phyloP scores from a whole-genome alignment of 2,888 invertebrate species.

The Lasioglossum lativentre region DNA sequence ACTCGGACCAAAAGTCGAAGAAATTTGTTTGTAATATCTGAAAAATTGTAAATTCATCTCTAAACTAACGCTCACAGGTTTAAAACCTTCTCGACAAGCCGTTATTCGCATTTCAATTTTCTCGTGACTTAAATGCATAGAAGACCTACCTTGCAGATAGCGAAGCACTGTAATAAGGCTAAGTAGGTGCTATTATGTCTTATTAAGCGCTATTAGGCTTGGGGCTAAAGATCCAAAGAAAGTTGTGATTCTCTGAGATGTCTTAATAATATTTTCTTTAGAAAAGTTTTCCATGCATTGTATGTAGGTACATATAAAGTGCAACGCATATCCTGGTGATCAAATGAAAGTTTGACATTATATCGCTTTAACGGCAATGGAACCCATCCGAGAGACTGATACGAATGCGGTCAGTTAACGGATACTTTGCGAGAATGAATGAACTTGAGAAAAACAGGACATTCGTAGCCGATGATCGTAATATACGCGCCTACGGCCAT shows the following conservation, averaged over 20 bases:
- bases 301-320: no score
- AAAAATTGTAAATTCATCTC: neutral
- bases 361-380: neutral
- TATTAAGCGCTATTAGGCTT: neutral
- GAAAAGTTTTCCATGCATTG: neutral
- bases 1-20: neutral
- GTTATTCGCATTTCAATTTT: neutral
- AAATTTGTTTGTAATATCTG: no score
- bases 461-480: neutral
- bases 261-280: neutral
- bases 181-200: neutral
- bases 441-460: neutral
- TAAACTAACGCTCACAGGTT: neutral
- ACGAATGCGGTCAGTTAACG: neutral
- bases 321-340: neutral
- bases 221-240: neutral
- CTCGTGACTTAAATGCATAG: neutral
- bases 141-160: neutral
- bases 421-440: conserved; percentile 1
- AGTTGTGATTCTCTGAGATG: neutral
- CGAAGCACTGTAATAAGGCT: neutral
- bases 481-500: neutral
- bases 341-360: neutral
- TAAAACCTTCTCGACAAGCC: neutral
- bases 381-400: neutral